Conservation (phyloP, 2,888 invertebrate genomes). For the Phytoseiulus persimilis region DNA sequence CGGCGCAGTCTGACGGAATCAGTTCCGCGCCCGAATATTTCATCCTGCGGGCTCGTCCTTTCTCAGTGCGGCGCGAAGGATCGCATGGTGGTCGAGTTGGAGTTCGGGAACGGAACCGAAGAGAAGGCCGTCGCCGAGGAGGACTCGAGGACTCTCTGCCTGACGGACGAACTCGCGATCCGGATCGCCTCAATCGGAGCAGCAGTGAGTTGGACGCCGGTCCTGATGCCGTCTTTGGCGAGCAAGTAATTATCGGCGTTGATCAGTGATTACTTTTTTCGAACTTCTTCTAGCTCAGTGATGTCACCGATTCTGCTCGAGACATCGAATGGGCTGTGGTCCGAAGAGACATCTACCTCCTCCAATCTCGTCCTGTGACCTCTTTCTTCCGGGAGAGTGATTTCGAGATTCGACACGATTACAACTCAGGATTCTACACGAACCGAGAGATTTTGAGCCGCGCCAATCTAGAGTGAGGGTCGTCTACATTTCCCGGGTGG, state of each 20-base stretch:
- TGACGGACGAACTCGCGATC: constrained; percentile 56
- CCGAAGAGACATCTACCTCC: constrained; percentile 53
- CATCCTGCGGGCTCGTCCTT: constrained; percentile 49
- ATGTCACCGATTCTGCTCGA: constrained; percentile 60
- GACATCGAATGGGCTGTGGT: constrained; percentile 73
- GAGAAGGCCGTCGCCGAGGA: background rate
- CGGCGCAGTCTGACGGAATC: no score
- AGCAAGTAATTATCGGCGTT: no score
- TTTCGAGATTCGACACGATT: constrained; percentile 67
- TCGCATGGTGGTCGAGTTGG: background rate
- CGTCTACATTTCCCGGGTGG: no score
- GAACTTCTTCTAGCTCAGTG: constrained; percentile 56
- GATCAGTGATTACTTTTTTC: no score
- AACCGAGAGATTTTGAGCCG: constrained; percentile 61
- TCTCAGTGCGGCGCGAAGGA: constrained; percentile 51
- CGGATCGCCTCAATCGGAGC: constrained; percentile 60
- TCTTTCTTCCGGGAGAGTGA: constrained; percentile 64
- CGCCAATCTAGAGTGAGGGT: constrained; percentile 68
- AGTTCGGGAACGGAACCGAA: background rate
- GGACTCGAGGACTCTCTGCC: constrained; percentile 49
- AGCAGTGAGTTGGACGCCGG: constrained; percentile 51
- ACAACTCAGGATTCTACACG: constrained; percentile 61
- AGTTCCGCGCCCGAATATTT: no score
- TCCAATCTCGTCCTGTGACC: constrained; percentile 70
- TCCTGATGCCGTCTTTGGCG: no score